Evolutionary conservation across 1,140 invertebrate species (phyloP).

Genomic region (Musca vetustissima): DNA sequence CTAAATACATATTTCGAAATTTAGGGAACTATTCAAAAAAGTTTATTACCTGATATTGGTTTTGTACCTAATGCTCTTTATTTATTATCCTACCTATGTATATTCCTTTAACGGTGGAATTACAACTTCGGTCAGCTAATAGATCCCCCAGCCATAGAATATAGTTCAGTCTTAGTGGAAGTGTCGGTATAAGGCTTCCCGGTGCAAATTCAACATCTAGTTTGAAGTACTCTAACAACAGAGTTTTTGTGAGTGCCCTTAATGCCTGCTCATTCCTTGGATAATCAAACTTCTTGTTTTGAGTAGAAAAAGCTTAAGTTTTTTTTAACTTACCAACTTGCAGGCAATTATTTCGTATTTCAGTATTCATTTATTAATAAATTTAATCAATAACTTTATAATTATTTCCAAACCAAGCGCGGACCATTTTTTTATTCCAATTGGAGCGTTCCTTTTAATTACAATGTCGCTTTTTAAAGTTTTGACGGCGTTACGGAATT

Average conservation of each 20-base stretch:
- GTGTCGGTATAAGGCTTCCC: constrained; percentile 83
- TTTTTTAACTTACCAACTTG: constrained; percentile 58
- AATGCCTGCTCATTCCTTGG: constrained; percentile 76
- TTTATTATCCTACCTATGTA: constrained; percentile 75
- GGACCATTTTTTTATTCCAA: no score
- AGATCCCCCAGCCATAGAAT: constrained; percentile 93
- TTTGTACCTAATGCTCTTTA: constrained; percentile 70
- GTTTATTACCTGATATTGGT: constrained; percentile 59
- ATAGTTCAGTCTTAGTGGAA: constrained; percentile 93
- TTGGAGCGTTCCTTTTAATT: no score
- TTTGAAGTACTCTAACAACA: constrained; percentile 86
- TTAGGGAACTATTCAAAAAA: constrained; percentile 1
- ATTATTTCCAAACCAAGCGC: no score
- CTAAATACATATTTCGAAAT: constrained; percentile 55
- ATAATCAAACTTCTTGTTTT: not conserved
- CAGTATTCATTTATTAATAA: no score
- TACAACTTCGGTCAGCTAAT: constrained; percentile 56
- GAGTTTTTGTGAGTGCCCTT: constrained; percentile 72
- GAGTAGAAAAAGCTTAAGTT: not conserved
- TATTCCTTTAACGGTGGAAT: constrained; percentile 61
- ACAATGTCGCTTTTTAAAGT: no score
- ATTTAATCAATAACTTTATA: no score
- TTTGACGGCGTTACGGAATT: no score
- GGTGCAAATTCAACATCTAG: constrained; percentile 80
- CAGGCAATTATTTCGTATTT: no score